Conservation (phyloP, 2,888 invertebrate species). For the Drosophila niveifrons region DNA sequence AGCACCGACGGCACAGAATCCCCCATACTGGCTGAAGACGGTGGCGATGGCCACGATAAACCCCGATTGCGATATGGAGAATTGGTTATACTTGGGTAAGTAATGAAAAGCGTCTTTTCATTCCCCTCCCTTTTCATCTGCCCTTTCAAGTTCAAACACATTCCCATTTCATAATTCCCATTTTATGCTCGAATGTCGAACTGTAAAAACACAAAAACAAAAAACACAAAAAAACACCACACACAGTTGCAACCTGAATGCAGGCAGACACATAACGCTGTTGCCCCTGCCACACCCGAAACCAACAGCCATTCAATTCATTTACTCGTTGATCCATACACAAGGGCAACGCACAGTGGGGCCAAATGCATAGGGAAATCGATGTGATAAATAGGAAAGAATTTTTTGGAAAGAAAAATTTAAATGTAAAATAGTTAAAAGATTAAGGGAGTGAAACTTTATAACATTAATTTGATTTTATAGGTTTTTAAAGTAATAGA, state of each 20-base stretch:
- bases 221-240: not conserved
- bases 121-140: not conserved
- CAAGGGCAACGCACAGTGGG: conserved; percentile 24
- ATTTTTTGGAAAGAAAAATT: not conserved
- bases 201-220: not conserved
- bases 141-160: conserved; percentile 8
- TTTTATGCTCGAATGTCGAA: conserved; percentile 13
- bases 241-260: conserved; percentile 4
- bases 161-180: conserved; percentile 13
- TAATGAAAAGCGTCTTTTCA: conserved; percentile 19
- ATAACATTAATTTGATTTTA: too few relatives aligned
- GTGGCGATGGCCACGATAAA: conserved; percentile 92
- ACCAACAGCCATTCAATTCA: conserved; percentile 13
- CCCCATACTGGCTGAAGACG: conserved; percentile 91
- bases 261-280: not conserved
- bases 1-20: conserved; percentile 90
- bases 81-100: conserved; percentile 96
- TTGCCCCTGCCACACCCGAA: conserved; percentile 23
- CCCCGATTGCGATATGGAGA: conserved; percentile 96
- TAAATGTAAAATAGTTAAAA: too few relatives aligned
- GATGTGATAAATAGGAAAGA: not conserved
- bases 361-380: not conserved
- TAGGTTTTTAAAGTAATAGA: too few relatives aligned
- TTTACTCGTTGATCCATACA: conserved; percentile 10
- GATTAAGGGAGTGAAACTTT: too few relatives aligned